Evolutionary conservation across 2,888 invertebrate species (phyloP).

Genomic region (Podotricha telesiphe): DNA sequence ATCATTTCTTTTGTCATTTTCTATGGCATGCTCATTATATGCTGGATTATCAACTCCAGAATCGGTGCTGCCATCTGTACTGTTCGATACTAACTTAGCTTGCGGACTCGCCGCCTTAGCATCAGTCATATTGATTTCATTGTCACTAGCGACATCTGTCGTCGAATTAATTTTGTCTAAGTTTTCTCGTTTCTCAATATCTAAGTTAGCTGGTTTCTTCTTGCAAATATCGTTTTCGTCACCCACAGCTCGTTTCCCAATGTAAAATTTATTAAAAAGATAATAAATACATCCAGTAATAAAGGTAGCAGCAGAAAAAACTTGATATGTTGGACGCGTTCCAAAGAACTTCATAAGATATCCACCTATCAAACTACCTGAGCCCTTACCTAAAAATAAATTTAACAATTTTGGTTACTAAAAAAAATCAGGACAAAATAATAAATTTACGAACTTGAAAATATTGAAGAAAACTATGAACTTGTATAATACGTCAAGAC

Average conservation of each 20-base stretch:
- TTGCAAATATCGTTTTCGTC: slow-evolving; percentile 84
- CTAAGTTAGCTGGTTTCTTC: slow-evolving; percentile 73
- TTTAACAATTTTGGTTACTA: no score
- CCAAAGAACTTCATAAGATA: slow-evolving; percentile 89
- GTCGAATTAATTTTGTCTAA: slow-evolving; percentile 50
- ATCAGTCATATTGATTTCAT: slow-evolving; percentile 49
- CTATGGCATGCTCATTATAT: slow-evolving; percentile 65
- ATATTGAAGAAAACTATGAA: no score
- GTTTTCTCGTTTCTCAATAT: slow-evolving; percentile 65
- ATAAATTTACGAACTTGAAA: no score
- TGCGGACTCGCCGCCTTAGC: slow-evolving; percentile 47
- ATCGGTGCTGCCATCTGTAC: slow-evolving; percentile 75
- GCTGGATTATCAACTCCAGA: slow-evolving; percentile 78
- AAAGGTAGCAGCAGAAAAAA: slow-evolving; percentile 86
- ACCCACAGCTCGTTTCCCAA: slow-evolving; percentile 80
- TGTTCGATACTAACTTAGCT: slow-evolving; percentile 59
- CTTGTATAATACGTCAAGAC: no score
- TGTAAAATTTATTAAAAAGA: slow-evolving; percentile 86
- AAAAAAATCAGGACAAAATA: no score
- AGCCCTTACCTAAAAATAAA: slow-evolving; percentile 85
- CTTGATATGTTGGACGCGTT: slow-evolving; percentile 88
- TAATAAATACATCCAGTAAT: slow-evolving; percentile 87
- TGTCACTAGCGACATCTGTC: slow-evolving; percentile 62
- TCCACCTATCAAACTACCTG: slow-evolving; percentile 90
- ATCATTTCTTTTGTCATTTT: slow-evolving; percentile 56